These are phyloP conservation scores for Temnothorax unifasciatus DNA, from an alignment of 2,888 invertebrate species.

Conservation along the genomic window DNA sequence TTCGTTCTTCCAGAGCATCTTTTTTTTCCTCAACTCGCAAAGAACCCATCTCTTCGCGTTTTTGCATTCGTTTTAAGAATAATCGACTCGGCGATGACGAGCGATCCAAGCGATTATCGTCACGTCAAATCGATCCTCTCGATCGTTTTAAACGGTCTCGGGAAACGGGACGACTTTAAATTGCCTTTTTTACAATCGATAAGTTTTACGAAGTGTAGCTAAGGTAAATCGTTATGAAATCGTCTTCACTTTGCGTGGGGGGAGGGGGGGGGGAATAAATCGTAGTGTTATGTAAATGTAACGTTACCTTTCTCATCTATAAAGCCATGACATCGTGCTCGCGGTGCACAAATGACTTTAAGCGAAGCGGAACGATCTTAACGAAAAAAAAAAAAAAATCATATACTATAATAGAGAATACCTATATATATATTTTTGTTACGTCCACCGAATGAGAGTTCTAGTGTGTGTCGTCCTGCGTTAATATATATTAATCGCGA, in stretches of 20 bases:
- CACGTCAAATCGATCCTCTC: conserved; percentile 37
- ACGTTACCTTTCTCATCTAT: conserved; percentile 56
- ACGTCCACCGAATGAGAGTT: conserved; percentile 34
- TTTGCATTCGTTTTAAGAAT: conserved; percentile 70
- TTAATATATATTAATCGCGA: conserved; percentile 32
- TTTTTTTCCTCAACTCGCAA: conserved; percentile 55
- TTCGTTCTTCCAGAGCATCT: conserved; percentile 56
- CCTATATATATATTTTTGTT: conserved; percentile 42
- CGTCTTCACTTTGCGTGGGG: conserved; percentile 57
- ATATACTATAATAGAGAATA: conserved; percentile 30
- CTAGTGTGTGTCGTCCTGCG: conserved; percentile 39
- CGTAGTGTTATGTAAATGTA: conserved; percentile 55
- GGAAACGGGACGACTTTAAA: conserved; percentile 49
- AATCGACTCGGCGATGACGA: conserved; percentile 66
- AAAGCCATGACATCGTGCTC: conserved; percentile 56
- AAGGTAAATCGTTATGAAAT: conserved; percentile 61
- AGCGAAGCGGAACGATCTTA: conserved; percentile 45
- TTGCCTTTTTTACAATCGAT: conserved; percentile 66
- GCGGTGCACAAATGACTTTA: conserved; percentile 41
- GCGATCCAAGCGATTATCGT: conserved; percentile 49
- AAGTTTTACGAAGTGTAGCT: conserved; percentile 65
- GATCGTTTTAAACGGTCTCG: conserved; percentile 55
- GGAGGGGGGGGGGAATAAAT: conserved; percentile 25
- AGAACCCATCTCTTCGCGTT: conserved; percentile 50
- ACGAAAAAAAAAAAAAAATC: conserved; percentile 15